Conservation (phyloP, 2,113 vertebrate genomes). For the Deroptyus accipitrinus region DNA sequence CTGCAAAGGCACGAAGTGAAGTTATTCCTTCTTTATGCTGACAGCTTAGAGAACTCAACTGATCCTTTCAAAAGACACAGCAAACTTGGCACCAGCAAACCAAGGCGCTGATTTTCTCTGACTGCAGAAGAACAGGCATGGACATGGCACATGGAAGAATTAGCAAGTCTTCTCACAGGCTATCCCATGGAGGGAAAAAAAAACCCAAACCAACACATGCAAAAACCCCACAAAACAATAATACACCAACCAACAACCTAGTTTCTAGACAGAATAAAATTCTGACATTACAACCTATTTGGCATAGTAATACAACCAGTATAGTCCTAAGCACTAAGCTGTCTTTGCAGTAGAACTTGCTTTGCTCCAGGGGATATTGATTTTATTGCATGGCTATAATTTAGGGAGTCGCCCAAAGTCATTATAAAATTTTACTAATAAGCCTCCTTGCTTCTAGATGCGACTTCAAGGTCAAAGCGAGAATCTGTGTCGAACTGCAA, state of each 20-base stretch:
- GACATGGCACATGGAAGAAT: background rate
- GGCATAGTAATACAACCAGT: background rate
- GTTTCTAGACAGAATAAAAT: background rate
- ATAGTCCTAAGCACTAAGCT: background rate
- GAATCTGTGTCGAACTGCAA: background rate
- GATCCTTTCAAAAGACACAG: background rate
- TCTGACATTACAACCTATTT: background rate
- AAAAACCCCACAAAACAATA: background rate
- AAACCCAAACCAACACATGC: background rate
- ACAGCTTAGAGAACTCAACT: background rate
- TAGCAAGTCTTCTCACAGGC: background rate
- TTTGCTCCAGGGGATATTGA: background rate
- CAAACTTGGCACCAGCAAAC: background rate
- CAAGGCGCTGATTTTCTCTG: background rate
- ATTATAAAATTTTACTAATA: background rate
- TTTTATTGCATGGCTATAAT: background rate
- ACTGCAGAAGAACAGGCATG: background rate
- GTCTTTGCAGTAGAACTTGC: background rate
- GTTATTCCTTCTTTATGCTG: background rate
- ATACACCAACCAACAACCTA: background rate
- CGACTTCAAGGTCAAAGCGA: conserved; percentile 34
- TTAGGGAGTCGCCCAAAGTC: background rate
- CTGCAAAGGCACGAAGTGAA: background rate
- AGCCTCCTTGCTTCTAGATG: background rate
- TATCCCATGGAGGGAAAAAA: background rate